Percentiles rank a stretch among this genome's conserved stretches.
phyloP scores from a whole-genome alignment of 2,888 invertebrate genomes.

The Orthosia cruda region DNA sequence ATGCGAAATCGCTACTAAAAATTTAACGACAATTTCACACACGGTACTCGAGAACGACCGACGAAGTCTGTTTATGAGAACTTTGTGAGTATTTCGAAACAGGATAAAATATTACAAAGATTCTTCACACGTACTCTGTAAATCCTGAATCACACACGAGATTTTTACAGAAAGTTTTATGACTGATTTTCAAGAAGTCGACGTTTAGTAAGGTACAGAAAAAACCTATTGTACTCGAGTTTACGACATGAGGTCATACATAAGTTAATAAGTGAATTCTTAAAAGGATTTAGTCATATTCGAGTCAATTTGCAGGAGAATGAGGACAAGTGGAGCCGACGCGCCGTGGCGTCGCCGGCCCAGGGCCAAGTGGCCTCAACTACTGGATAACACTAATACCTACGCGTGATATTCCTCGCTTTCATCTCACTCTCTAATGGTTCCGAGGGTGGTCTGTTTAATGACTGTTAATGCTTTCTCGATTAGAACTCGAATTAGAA shows the following conservation, averaged over 20 bases:
- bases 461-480: constrained; percentile 68
- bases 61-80: constrained; percentile 48
- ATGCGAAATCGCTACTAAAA: constrained; percentile 81
- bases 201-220: constrained; percentile 32
- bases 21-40: constrained; percentile 78
- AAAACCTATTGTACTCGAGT: constrained; percentile 68
- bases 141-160: constrained; percentile 72
- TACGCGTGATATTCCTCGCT: constrained; percentile 63
- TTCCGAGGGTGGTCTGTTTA: constrained; percentile 69
- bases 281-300: constrained; percentile 88
- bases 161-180: constrained; percentile 56
- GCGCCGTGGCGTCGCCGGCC: constrained; percentile 81
- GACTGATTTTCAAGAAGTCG: constrained; percentile 41
- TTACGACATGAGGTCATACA: constrained; percentile 78
- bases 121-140: constrained; percentile 56
- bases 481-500: constrained; percentile 62
- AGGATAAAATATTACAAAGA: constrained; percentile 27
- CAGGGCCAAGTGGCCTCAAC: constrained; percentile 62
- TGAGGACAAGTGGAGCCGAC: constrained; percentile 86
- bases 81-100: constrained; percentile 12
- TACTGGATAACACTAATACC: constrained; percentile 65
- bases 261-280: constrained; percentile 82
- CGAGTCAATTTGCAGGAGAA: constrained; percentile 86
- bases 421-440: constrained; percentile 77
- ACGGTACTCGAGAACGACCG: constrained; percentile 63